These are phyloP conservation scores for Megalopta genalis DNA, from an alignment of 1,140 invertebrate genomes.

Conservation along the genomic window DNA sequence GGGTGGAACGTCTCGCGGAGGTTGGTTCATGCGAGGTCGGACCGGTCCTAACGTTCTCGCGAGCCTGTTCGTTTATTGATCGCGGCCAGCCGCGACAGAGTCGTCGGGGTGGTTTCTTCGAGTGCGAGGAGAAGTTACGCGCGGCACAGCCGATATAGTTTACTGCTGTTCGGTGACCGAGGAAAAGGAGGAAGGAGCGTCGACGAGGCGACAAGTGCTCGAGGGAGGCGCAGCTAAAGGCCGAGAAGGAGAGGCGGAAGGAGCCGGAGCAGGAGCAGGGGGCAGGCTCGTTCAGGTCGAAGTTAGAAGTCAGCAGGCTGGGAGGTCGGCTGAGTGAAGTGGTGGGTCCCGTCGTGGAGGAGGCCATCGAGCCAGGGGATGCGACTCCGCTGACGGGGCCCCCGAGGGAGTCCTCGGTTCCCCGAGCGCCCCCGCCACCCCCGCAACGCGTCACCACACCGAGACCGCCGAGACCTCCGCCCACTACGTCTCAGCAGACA, in stretches of 20 bases:
- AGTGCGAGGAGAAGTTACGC: too few relatives aligned
- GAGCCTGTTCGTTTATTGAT: too few relatives aligned
- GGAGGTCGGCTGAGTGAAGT: constrained; percentile 79
- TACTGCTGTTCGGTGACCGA: not conserved
- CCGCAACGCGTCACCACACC: constrained; percentile 64
- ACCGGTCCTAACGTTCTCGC: too few relatives aligned
- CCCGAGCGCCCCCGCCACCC: constrained; percentile 61
- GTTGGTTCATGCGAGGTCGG: too few relatives aligned
- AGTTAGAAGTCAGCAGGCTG: constrained; percentile 77
- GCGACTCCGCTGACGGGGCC: constrained; percentile 79
- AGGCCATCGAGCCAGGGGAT: constrained; percentile 80
- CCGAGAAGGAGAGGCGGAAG: not conserved
- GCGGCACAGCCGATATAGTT: too few relatives aligned
- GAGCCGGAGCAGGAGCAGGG: constrained; percentile 21
- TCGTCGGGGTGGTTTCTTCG: too few relatives aligned
- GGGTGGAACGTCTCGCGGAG: not conserved
- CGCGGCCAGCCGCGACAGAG: too few relatives aligned
- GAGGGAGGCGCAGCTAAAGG: not conserved
- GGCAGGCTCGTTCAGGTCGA: constrained; percentile 56
- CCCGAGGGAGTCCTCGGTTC: constrained; percentile 73
- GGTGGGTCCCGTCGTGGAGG: constrained; percentile 81
- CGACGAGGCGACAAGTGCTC: too few relatives aligned
- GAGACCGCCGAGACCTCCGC: constrained; percentile 66
- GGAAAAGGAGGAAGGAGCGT: not conserved
- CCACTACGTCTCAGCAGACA: constrained; percentile 52